Base-by-base conservation (phyloP, 1,140 invertebrate genomes). In the Antheraea pernyi region DNA sequence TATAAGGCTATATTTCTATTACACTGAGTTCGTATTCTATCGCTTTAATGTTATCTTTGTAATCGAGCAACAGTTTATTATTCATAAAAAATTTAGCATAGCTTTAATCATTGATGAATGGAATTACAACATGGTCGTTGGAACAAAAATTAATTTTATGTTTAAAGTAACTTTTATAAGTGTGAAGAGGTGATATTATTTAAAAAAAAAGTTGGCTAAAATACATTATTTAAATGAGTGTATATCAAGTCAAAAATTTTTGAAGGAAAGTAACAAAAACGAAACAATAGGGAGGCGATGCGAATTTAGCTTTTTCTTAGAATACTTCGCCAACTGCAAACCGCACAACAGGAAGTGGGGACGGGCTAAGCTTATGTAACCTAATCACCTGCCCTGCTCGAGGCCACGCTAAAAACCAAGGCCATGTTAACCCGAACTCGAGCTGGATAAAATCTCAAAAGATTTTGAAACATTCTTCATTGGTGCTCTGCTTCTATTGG, bases 311-410 rank as follows among this genome's bases (percentile, higher is more conserved):
- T 83, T 82, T 87, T 91, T 90, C 86, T 89, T 79, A 90, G 89
- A 91, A 90, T 76, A 85, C 85, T 86, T 79, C 83, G 85, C 85
- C 88, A 91, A 91, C 87, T 89, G 89, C 85, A 84, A 81, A 86
- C 81, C 88, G 86, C 80, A 84, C 81, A 88, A 81, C 89, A 91
- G 89, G 89, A 91, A 92, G 88, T 89, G 83, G 88, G 88, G 89
- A 86, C 86, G 86, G 83, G 81, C 85, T 87, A 83, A 91, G 89
- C 88, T 91, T 92, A 91, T 92, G 89, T 92, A 92, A 92, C 87
- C 86, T 89, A 92, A 92, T 91, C 89, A 92, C 89, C 89, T 92
- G 89, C 89, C 87, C 73, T 48, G 81, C 73, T 85, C 84, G 86
- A 91, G 89, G 89, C 85, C 87, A 89, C 80, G 65, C 76, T 75